Evolutionary conservation across 2,113 vertebrate species (phyloP), one percentile per base, ranked within the genome.

Genomic region (Perognathus longimembris): DNA sequence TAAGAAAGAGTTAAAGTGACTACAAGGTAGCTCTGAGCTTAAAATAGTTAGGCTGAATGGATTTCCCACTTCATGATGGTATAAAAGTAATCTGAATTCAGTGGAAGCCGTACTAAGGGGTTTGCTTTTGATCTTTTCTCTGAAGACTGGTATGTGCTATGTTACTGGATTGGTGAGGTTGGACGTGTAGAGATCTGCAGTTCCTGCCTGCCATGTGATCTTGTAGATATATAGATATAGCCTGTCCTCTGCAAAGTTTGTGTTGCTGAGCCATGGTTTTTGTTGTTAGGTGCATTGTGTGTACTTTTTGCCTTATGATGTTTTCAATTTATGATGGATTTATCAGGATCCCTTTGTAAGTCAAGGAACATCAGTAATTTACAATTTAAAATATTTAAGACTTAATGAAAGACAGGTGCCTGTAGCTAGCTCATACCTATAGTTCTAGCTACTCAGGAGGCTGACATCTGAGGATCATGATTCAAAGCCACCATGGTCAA

Each of bases 311-410:
- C 11, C 50, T 14, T 14, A 54, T 54, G 50, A 12, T 54, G 10
- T 24, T 78, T 24, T 78, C 54, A 78, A 15, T 36, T 54, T 54
- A 54, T 54, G 50, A 78, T 59, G 54, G 11, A 34, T 78, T 78
- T 36, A 34, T 78, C 24, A 57, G 76, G 50, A 12, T 78, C 22
- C 32, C n/a, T 36, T 59, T 78, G 12, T 59, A 78, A 36, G n/a
- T 6, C 4, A 59, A 78, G 54, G 54, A 6, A 12, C n/a, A 28
- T 42, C 40, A 40, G 10, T 40, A 78, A 11, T 70, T n/a, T 42
- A 61, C 57, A 73, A 38, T 66, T 88, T 66, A 83, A 90, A 74
- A 73, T 34, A 78, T 66, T 77, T 5, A 71, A 82, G 32, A 78
- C 12, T 79, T 84, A 54, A 54, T 54, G 11, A 54, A 38, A 84